Conservation (phyloP, 2,888 invertebrate genomes). For the Drosophila mimetica region DNA sequence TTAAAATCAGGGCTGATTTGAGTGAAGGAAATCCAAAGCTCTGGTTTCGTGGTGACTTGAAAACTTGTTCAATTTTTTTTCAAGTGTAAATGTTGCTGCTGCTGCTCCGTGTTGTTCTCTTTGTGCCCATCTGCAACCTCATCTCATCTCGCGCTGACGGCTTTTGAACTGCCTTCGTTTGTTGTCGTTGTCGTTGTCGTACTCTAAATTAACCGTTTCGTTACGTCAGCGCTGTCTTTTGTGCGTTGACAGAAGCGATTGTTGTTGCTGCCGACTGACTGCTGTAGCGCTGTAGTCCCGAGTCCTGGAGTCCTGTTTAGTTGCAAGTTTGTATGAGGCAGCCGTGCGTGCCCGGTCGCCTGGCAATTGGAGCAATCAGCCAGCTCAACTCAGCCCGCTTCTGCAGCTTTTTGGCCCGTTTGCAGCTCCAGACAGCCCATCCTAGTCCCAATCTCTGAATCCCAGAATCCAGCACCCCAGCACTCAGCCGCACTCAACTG, state of each 20-base stretch:
- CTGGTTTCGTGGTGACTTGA: not conserved
- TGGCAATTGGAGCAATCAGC: constrained; percentile 78
- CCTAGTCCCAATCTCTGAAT: not conserved
- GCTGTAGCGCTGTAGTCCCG: not conserved
- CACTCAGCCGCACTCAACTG: constrained; percentile 17
- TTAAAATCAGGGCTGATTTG: not conserved
- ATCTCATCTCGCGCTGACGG: constrained; percentile 64
- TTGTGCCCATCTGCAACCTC: constrained; percentile 46
- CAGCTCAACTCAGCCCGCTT: constrained; percentile 53
- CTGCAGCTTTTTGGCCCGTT: constrained; percentile 10
- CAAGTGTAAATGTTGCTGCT: not conserved
- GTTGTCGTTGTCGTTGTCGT: constrained; percentile 65
- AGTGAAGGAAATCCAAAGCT: not conserved
- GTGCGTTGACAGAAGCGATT: constrained; percentile 65
- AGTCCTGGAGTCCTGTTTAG: constrained; percentile 60
- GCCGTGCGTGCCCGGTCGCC: constrained; percentile 78
- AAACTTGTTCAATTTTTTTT: not conserved
- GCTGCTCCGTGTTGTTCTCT: constrained; percentile 38
- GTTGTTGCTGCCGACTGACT: constrained; percentile 22
- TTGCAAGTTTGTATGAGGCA: constrained; percentile 82
- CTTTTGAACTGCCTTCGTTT: constrained; percentile 77
- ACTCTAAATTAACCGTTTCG: constrained; percentile 80
- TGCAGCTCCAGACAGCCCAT: constrained; percentile 29
- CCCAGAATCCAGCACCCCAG: not conserved
- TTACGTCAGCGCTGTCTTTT: constrained; percentile 72